Percentiles rank a stretch among this genome's conserved stretches.
Evolutionary conservation across 2,113 vertebrate species (phyloP).

Genomic region (Callipepla squamata): DNA sequence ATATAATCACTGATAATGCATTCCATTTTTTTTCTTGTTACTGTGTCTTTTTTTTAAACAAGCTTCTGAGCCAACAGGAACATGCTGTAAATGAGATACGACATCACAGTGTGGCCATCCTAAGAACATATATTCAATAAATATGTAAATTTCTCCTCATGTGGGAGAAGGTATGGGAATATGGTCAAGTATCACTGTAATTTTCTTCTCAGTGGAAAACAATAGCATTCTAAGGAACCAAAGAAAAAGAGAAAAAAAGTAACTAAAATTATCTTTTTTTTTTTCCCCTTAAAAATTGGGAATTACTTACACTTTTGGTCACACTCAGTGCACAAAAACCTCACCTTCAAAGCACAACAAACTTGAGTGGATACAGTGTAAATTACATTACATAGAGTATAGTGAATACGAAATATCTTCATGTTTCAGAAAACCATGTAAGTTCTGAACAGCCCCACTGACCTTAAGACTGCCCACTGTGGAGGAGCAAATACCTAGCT

Average conservation of each 20-base stretch:
- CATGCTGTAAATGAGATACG: slow-evolving; percentile 25
- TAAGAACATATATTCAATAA: slow-evolving; percentile 54
- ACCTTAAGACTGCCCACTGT: neutral
- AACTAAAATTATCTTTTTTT: neutral
- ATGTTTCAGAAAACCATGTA: neutral
- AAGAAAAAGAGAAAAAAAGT: neutral
- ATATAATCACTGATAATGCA: neutral
- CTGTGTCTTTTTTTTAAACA: slow-evolving; percentile 40
- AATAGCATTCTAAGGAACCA: neutral
- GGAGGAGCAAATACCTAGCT: neutral
- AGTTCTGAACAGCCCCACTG: neutral
- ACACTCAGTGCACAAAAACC: neutral
- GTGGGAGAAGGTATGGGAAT: slow-evolving; percentile 39
- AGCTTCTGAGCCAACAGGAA: slow-evolving; percentile 42
- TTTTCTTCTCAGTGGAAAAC: slow-evolving; percentile 33
- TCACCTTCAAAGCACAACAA: neutral
- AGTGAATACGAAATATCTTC: neutral
- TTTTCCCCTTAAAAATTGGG: neutral
- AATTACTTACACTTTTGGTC: neutral
- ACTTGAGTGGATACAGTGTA: neutral
- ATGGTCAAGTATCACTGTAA: slow-evolving; percentile 24
- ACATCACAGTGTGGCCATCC: neutral
- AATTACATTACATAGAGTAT: neutral
- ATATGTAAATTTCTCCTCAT: slow-evolving; percentile 62
- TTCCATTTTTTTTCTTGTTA: slow-evolving; percentile 16